Evolutionary conservation across 2,888 invertebrate genomes (phyloP).

Genomic region (Caenorhabditis sinica): DNA sequence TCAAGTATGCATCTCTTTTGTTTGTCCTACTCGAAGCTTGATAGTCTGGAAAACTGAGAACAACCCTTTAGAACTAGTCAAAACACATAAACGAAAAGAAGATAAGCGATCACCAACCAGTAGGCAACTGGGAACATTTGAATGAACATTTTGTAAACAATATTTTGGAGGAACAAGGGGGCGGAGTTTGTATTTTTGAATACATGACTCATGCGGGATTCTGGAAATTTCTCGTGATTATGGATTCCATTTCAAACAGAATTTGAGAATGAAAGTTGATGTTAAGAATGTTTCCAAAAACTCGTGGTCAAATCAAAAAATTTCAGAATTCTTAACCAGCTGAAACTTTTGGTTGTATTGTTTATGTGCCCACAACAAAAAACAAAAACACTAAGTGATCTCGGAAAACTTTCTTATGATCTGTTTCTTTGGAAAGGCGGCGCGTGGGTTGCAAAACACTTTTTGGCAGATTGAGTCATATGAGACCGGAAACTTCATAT

Average conservation of each 20-base stretch:
- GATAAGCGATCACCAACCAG: neutral
- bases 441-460: conserved; percentile 9
- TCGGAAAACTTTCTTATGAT: neutral
- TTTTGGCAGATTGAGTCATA: conserved; percentile 19
- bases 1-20: too few species aligned
- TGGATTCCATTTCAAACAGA: too few species aligned
- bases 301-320: too few species aligned
- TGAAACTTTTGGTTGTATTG: neutral
- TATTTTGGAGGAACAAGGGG: neutral
- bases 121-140: neutral
- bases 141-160: neutral
- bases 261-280: too few species aligned
- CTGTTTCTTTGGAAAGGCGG: neutral
- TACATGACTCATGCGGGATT: neutral
- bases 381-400: neutral
- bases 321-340: too few species aligned
- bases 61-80: neutral
- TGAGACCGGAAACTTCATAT: neutral
- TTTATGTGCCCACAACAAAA: neutral
- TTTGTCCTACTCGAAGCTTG: too few species aligned
- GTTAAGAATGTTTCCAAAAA: too few species aligned
- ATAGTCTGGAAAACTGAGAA: neutral
- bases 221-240: neutral
- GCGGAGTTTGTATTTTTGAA: neutral
- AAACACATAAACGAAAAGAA: neutral